These are phyloP conservation scores for Notarius quadriscutis DNA, from an alignment of 2,113 vertebrate species.

Conservation along the genomic window DNA sequence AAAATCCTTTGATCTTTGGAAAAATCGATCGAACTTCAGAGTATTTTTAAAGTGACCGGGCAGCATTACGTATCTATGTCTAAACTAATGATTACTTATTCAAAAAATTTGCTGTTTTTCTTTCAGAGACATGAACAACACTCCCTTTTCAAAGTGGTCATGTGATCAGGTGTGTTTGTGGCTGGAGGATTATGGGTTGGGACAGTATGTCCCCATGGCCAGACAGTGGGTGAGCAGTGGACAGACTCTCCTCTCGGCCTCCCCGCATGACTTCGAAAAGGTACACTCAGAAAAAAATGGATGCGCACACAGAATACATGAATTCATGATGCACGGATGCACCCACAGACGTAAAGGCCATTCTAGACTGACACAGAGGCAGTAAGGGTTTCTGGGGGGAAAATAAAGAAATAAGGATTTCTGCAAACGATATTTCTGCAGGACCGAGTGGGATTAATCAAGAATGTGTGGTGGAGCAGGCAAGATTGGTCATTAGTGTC, in stretches of 20 bases:
- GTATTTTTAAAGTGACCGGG: background rate
- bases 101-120: background rate
- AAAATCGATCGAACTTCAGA: background rate
- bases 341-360: background rate
- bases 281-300: slow-evolving; percentile 64
- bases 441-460: background rate
- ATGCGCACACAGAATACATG: background rate
- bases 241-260: slow-evolving; percentile 85
- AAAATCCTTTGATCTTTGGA: background rate
- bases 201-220: slow-evolving; percentile 85
- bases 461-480: background rate
- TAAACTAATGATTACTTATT: background rate
- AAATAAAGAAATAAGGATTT: background rate
- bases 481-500: background rate
- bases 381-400: background rate
- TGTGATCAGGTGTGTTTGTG: slow-evolving; percentile 89
- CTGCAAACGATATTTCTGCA: background rate
- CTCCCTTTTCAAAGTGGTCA: slow-evolving; percentile 89
- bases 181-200: slow-evolving; percentile 89
- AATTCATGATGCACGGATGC: too few species aligned
- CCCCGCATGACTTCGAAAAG: slow-evolving; percentile 91
- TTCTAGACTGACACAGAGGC: background rate
- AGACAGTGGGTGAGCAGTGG: slow-evolving; percentile 87
- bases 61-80: background rate
- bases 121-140: slow-evolving; percentile 71